A percentile compares a stretch with the other conserved stretches of the same genome.
Evolutionary conservation across 2,113 vertebrate species (phyloP).

Genomic region (Ranitomeya imitator): DNA sequence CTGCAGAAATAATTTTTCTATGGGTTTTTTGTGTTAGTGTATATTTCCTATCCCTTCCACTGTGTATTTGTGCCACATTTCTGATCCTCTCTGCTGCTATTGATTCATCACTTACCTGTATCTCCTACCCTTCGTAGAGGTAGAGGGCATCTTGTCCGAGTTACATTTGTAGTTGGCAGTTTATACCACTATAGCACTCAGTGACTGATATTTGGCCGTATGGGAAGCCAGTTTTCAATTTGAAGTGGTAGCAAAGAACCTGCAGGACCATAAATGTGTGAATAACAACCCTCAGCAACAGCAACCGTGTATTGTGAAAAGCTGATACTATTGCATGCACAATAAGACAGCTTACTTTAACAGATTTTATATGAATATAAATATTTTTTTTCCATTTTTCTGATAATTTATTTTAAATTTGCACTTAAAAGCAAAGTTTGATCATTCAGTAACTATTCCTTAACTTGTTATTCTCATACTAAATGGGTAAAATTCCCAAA

Average conservation of each 20-base stretch:
- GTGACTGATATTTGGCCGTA: not conserved
- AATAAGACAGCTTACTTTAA: not conserved
- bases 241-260: not conserved
- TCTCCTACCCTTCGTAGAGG: too few relatives aligned
- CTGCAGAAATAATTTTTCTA: too few relatives aligned
- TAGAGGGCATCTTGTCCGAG: too few relatives aligned
- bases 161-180: not conserved
- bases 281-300: not conserved
- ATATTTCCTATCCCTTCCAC: too few relatives aligned
- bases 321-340: not conserved
- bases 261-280: slow-evolving; percentile 21
- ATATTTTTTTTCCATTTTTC: not conserved
- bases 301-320: slow-evolving; percentile 5
- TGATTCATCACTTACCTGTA: too few relatives aligned
- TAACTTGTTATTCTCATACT: too few relatives aligned
- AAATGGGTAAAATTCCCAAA: too few relatives aligned
- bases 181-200: not conserved
- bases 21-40: too few relatives aligned
- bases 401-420: not conserved
- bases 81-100: too few relatives aligned
- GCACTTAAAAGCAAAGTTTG: not conserved
- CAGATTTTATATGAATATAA: not conserved
- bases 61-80: too few relatives aligned
- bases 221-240: slow-evolving; percentile 38
- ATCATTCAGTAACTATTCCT: not conserved